These are phyloP conservation scores for Hyposmocoma kahamanoa DNA, from an alignment of 1,140 invertebrate species.

Conservation along the genomic window DNA sequence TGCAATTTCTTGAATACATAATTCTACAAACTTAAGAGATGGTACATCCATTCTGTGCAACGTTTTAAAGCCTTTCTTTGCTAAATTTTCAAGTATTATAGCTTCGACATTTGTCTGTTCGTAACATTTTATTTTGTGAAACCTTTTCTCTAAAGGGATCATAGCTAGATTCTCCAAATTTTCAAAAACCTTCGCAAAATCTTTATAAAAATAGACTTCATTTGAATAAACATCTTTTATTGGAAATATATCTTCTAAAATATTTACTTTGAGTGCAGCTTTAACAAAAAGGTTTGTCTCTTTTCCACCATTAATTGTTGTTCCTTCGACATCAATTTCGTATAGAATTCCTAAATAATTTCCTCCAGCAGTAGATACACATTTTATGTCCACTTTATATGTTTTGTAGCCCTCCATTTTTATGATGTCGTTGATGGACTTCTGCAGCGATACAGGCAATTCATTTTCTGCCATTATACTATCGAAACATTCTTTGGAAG, in stretches of 20 bases:
- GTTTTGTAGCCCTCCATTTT: slow-evolving; percentile 21
- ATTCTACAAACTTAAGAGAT: slow-evolving; percentile 24
- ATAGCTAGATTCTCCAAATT: slow-evolving; percentile 29
- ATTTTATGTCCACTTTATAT: slow-evolving; percentile 18
- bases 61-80: slow-evolving; percentile 26
- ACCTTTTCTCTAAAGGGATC: slow-evolving; percentile 24
- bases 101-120: slow-evolving; percentile 17
- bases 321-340: slow-evolving; percentile 31
- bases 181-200: slow-evolving; percentile 21
- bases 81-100: slow-evolving; percentile 35
- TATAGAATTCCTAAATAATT: slow-evolving; percentile 38
- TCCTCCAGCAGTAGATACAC: slow-evolving; percentile 29
- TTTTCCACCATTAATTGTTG: slow-evolving; percentile 22
- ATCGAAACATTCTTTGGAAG: no score
- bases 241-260: slow-evolving; percentile 29
- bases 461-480: no score
- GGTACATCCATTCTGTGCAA: slow-evolving; percentile 20
- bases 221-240: slow-evolving; percentile 23
- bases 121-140: slow-evolving; percentile 23
- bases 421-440: slow-evolving; percentile 16
- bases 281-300: slow-evolving; percentile 44
- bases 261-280: slow-evolving; percentile 29
- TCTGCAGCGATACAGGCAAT: background rate
- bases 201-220: slow-evolving; percentile 30
- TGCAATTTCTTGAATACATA: background rate